phyloP scores from a whole-genome alignment of 2,113 vertebrate species.

The Carettochelys insculpta region DNA sequence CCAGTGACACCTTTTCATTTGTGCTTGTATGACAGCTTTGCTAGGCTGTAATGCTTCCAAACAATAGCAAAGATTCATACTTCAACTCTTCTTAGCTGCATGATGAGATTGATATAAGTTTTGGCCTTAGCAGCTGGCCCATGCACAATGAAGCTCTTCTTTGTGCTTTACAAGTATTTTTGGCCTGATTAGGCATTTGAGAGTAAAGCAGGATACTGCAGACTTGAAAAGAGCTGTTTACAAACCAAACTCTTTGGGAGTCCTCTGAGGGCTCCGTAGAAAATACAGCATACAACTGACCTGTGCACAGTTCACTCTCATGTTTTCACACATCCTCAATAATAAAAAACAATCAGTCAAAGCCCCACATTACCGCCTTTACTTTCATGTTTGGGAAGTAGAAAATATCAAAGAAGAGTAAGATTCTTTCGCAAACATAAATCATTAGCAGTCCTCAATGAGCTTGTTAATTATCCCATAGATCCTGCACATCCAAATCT shows the following conservation, averaged over 20 bases:
- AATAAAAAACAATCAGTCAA: background rate
- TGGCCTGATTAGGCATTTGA: background rate
- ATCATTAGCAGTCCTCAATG: background rate
- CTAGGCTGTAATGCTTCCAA: background rate
- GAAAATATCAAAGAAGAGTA: background rate
- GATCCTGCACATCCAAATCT: background rate
- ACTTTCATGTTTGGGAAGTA: background rate
- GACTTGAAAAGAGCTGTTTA: background rate
- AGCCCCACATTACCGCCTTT: accelerated
- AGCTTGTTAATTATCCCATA: background rate
- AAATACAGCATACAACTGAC: background rate
- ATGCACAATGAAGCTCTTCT: background rate
- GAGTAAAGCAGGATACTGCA: background rate
- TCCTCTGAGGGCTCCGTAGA: background rate
- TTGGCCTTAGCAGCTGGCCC: background rate
- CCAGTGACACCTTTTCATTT: background rate
- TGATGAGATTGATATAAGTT: background rate
- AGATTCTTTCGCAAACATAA: background rate
- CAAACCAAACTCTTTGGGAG: background rate
- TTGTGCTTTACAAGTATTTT: background rate
- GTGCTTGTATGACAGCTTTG: background rate
- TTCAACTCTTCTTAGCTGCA: background rate
- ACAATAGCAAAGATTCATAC: background rate
- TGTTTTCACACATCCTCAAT: background rate
- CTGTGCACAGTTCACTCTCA: background rate